Evolutionary conservation across 2,797 vertebrate genomes (phyloP).

Genomic region (Oreochromis mossambicus): DNA sequence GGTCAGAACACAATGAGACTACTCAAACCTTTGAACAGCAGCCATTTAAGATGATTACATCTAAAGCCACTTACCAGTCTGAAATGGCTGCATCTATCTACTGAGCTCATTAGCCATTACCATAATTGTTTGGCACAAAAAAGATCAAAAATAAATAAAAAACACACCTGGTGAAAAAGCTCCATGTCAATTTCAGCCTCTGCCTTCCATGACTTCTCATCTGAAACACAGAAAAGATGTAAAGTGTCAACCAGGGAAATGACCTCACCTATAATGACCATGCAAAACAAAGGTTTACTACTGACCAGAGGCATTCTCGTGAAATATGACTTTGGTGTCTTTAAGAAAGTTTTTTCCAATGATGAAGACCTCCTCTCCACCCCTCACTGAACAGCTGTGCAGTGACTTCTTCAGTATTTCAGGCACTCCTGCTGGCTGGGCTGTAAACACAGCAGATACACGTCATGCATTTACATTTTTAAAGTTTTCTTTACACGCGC

Average conservation of each 20-base stretch:
- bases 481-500: background rate
- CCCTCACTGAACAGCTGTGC: conserved; percentile 90
- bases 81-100: conserved; percentile 30
- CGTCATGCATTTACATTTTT: background rate
- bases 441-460: conserved; percentile 64
- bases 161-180: conserved; percentile 94
- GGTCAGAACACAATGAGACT: conserved; percentile 65
- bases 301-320: conserved; percentile 91
- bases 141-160: background rate
- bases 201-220: conserved; percentile 95
- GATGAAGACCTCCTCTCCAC: conserved; percentile 95
- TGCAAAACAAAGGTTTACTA: background rate
- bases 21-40: conserved; percentile 61
- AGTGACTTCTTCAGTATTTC: conserved; percentile 99
- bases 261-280: background rate
- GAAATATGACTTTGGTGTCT: conserved; percentile 98
- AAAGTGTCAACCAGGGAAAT: background rate
- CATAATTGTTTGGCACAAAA: conserved; percentile 13
- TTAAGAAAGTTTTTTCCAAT: conserved; percentile 99
- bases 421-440: conserved; percentile 96
- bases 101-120: conserved; percentile 28
- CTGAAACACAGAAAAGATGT: conserved; percentile 62
- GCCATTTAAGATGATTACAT: conserved; percentile 67
- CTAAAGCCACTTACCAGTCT: conserved; percentile 44
- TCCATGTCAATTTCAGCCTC: conserved; percentile 99